phyloP scores from a whole-genome alignment of 92 coral and sea anemone species.

The Epizoanthus stellaris region DNA sequence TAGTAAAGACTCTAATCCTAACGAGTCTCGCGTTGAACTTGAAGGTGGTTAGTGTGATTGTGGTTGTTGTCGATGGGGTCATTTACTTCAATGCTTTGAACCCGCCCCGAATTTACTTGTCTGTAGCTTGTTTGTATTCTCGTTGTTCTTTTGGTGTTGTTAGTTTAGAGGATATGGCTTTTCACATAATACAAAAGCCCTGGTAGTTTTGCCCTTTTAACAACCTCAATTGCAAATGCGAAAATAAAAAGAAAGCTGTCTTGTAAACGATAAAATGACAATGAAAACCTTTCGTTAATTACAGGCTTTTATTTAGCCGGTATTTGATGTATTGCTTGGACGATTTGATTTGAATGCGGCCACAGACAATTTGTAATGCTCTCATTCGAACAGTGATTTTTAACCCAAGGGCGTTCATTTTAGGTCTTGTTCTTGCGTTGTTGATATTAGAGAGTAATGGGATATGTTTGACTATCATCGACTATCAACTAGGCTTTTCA shows the following conservation, averaged over 20 bases:
- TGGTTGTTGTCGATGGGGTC: conserved; percentile 21
- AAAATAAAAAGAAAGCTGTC: conserved; percentile 40
- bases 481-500: conserved; percentile 40
- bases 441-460: conserved; percentile 33
- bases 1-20: background rate
- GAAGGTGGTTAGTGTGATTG: background rate
- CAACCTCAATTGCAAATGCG: conserved; percentile 24
- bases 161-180: background rate
- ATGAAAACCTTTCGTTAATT: conserved; percentile 31
- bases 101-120: conserved; percentile 45
- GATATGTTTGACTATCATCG: conserved; percentile 28
- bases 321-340: conserved; percentile 31
- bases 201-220: conserved; percentile 35
- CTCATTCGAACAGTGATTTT: conserved; percentile 24
- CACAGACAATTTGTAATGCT: conserved; percentile 27
- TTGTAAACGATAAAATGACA: conserved; percentile 30
- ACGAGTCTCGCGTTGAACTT: background rate
- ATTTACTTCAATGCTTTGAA: conserved; percentile 30
- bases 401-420: conserved; percentile 24
- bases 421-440: conserved; percentile 5
- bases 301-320: conserved; percentile 16
- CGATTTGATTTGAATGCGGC: conserved; percentile 38
- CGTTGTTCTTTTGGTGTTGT: conserved; percentile 22
- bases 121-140: conserved; percentile 28
- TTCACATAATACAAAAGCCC: conserved; percentile 28